A percentile compares a stretch with the other conserved stretches of the same genome.
phyloP scores from a whole-genome alignment of 1,140 invertebrate genomes.

The Micrasema longulum region DNA sequence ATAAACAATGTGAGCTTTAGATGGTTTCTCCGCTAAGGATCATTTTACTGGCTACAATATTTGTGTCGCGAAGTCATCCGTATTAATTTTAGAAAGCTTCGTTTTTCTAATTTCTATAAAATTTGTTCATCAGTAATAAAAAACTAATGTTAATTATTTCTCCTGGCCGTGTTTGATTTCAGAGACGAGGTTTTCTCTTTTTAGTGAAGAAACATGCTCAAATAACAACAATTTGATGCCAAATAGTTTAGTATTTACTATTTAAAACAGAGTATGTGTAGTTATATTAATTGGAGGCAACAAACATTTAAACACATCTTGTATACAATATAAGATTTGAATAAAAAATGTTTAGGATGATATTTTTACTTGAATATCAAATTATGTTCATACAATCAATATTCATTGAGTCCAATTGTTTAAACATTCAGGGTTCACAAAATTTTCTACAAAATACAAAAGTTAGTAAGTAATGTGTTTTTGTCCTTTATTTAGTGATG shows the following conservation, averaged over 20 bases:
- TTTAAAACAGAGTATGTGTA: too few species aligned
- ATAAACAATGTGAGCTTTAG: too few species aligned
- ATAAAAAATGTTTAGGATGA: background rate
- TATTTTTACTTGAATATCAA: background rate
- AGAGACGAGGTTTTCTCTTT: too few species aligned
- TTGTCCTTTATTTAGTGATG: too few species aligned
- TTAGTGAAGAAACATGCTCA: constrained; percentile 1
- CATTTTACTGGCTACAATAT: background rate
- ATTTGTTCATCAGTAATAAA: background rate
- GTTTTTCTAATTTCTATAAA: background rate
- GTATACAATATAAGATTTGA: background rate
- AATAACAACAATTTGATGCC: constrained; percentile 6
- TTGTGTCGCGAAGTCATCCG: background rate
- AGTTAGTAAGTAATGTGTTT: too few species aligned
- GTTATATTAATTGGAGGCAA: background rate
- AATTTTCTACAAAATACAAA: too few species aligned
- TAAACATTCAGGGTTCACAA: background rate
- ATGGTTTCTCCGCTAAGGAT: background rate
- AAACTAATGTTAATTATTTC: background rate
- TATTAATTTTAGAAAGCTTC: background rate
- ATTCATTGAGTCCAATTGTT: background rate
- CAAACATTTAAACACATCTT: background rate
- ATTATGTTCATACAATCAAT: background rate
- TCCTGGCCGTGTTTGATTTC: too few species aligned
- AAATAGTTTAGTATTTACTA: constrained; percentile 12